Evolutionary conservation across 35 echinoderm and acorn worm genomes (phyloP).

Genomic region (Apostichopus parvimensis): DNA sequence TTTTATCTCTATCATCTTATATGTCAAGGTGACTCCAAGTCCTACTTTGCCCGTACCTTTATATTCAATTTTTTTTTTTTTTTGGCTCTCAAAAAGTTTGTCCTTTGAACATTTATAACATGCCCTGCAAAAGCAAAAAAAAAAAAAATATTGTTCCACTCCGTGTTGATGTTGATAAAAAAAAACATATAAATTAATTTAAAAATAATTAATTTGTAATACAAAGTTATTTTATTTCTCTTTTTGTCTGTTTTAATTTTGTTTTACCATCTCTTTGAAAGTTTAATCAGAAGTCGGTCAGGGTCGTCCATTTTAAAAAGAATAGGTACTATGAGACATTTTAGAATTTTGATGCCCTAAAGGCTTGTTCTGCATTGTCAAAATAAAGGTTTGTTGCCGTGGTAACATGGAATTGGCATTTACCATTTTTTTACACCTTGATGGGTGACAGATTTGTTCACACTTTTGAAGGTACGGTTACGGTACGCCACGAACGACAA

Average conservation of each 20-base stretch:
- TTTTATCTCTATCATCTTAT: not conserved
- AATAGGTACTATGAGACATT: not conserved
- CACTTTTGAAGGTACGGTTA: not conserved
- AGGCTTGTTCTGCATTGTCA: not conserved
- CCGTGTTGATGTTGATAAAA: too few relatives aligned
- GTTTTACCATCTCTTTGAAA: not conserved
- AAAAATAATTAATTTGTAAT: too few relatives aligned
- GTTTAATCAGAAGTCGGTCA: not conserved
- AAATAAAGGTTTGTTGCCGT: not conserved
- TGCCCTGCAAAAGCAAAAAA: too few relatives aligned
- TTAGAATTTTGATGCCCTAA: not conserved
- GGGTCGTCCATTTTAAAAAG: not conserved
- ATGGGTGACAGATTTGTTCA: conserved; percentile 13
- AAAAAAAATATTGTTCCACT: too few relatives aligned
- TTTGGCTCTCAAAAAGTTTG: too few relatives aligned
- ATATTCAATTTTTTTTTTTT: not conserved
- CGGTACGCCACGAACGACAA: not conserved
- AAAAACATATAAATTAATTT: too few relatives aligned
- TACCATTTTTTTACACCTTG: not conserved
- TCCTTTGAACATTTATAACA: too few relatives aligned
- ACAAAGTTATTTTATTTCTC: not conserved
- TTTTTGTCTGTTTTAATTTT: not conserved
- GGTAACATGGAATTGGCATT: not conserved
- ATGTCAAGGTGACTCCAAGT: not conserved
- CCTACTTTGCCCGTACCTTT: not conserved